These are phyloP conservation scores for Drosophila rufa DNA, from an alignment of 1,140 invertebrate species.

Conservation along the genomic window DNA sequence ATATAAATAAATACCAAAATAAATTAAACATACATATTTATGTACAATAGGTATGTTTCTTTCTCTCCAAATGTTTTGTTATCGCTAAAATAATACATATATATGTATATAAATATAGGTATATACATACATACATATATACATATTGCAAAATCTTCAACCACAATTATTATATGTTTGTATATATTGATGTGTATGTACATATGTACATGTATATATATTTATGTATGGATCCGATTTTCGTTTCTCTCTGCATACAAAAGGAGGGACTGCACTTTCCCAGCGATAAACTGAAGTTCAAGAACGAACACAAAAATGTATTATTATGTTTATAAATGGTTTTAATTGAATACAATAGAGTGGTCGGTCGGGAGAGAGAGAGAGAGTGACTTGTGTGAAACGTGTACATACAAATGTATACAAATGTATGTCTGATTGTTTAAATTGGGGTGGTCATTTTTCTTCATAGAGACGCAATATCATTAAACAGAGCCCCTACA, in stretches of 20 bases:
- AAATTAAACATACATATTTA: constrained; percentile 38
- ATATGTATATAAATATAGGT: neutral
- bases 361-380: constrained; percentile 32
- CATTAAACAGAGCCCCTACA: neutral
- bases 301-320: constrained; percentile 75
- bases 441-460: constrained; percentile 23
- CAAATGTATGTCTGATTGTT: constrained; percentile 9
- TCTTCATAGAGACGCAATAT: neutral
- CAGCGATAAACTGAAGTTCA: constrained; percentile 70
- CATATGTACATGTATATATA: constrained; percentile 13
- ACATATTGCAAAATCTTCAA: constrained; percentile 12
- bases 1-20: constrained; percentile 21
- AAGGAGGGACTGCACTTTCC: constrained; percentile 55
- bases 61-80: constrained; percentile 13
- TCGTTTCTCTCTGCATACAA: constrained; percentile 25
- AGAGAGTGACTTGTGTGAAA: constrained; percentile 31
- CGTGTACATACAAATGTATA: constrained; percentile 23
- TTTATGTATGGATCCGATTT: constrained; percentile 17
- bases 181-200: constrained; percentile 14
- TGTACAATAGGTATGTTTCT: constrained; percentile 30
- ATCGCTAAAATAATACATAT: constrained; percentile 14
- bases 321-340: constrained; percentile 76
- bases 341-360: constrained; percentile 81
- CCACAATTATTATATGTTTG: neutral
- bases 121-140: neutral